phyloP scores from a whole-genome alignment of 2,888 invertebrate species.

The Rhaphigaster nebulosa region DNA sequence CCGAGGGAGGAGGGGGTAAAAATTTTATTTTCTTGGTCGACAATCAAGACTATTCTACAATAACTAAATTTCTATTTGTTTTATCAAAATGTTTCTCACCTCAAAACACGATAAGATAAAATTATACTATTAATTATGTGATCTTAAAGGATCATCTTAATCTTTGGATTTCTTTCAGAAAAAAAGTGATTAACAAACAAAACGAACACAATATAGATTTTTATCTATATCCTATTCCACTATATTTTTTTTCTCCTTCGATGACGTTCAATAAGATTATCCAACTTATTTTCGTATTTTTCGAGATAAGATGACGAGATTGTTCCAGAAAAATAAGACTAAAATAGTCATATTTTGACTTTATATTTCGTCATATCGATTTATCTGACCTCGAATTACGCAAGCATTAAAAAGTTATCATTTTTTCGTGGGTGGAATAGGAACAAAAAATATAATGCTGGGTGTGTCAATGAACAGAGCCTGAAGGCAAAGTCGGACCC shows the following conservation, averaged over 20 bases:
- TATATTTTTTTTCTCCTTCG: not conserved
- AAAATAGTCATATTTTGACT: not conserved
- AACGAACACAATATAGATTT: not conserved
- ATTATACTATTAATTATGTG: not conserved
- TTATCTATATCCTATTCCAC: constrained; percentile 12
- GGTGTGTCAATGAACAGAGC: constrained; percentile 16
- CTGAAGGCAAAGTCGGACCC: not conserved
- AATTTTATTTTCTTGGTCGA: no score
- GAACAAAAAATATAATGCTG: not conserved
- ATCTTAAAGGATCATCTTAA: not conserved
- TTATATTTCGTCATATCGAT: not conserved
- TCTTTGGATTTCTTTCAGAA: not conserved
- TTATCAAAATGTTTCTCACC: no score
- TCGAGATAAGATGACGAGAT: not conserved
- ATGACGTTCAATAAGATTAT: constrained; percentile 11
- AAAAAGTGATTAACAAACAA: not conserved
- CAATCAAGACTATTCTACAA: no score
- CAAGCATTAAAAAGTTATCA: not conserved
- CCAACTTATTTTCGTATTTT: not conserved
- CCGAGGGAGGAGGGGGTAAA: no score
- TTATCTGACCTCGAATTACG: constrained; percentile 15
- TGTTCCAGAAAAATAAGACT: not conserved
- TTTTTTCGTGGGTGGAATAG: not conserved
- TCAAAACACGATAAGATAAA: not conserved
- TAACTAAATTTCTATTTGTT: no score